These are phyloP conservation scores for Gymnobelideus leadbeateri DNA, from an alignment of 2,113 vertebrate genomes.

Conservation along the genomic window DNA sequence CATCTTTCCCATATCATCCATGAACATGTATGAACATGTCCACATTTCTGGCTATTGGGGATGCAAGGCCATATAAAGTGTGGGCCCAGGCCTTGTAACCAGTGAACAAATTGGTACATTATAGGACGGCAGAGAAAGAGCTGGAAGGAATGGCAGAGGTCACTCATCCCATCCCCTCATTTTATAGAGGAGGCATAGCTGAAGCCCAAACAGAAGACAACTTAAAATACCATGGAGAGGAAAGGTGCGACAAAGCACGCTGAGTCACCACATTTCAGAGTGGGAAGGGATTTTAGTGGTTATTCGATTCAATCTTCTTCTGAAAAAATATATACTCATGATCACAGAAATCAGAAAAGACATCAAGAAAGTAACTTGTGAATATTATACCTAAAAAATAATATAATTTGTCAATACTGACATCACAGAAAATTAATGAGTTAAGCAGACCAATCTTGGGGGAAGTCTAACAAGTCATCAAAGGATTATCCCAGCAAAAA, in stretches of 20 bases:
- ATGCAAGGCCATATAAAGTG: accelerated
- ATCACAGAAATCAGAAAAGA: neutral
- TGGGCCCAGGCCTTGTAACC: neutral
- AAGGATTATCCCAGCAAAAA: neutral
- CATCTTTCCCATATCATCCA: neutral
- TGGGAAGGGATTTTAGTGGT: neutral
- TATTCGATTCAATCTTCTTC: neutral
- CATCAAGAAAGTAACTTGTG: neutral
- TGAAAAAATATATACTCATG: neutral
- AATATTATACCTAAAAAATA: neutral
- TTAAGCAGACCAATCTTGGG: neutral
- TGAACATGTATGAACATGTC: neutral
- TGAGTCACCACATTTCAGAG: neutral
- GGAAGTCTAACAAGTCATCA: neutral
- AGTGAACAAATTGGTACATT: neutral
- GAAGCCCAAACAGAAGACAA: neutral
- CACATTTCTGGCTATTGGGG: neutral
- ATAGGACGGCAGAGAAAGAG: neutral
- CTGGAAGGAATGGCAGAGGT: neutral
- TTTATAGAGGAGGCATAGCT: neutral
- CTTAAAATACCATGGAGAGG: neutral
- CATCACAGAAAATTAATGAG: neutral
- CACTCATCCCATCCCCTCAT: neutral
- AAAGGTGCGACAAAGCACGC: neutral
- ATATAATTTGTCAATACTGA: neutral